phyloP scores from a whole-genome alignment of 2,797 vertebrate genomes.

The Sebastes taczanowskii region DNA sequence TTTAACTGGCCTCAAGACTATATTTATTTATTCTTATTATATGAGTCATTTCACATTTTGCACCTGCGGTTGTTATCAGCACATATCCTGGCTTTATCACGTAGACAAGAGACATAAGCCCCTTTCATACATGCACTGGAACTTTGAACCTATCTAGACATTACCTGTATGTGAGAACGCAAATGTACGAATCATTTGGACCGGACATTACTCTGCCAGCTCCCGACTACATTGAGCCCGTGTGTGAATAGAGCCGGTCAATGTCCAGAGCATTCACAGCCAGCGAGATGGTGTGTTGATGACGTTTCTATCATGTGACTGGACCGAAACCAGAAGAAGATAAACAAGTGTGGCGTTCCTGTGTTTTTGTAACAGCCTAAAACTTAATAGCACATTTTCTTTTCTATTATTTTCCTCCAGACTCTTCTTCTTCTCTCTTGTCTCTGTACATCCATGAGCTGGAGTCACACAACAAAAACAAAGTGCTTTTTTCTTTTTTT shows the following conservation, averaged over 20 bases:
- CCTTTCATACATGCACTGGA: background rate
- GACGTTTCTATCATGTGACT: background rate
- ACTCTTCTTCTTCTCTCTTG: background rate
- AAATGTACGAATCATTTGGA: background rate
- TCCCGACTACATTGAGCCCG: too few relatives aligned
- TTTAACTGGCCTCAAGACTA: conserved; percentile 4
- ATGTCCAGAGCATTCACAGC: background rate
- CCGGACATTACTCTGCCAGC: background rate
- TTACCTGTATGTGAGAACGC: background rate
- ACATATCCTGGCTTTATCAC: background rate
- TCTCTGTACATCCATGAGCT: too few relatives aligned
- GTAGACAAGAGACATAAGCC: background rate
- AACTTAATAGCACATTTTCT: background rate
- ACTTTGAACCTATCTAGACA: background rate
- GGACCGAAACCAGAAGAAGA: background rate
- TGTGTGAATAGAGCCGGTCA: too few relatives aligned
- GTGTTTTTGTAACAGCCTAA: background rate
- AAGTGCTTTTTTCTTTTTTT: too few relatives aligned
- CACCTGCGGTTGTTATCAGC: background rate
- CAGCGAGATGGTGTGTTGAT: background rate
- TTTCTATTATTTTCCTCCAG: too few relatives aligned
- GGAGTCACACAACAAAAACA: too few relatives aligned
- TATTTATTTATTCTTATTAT: conserved; percentile 13
- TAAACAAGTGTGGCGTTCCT: background rate
- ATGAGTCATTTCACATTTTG: background rate